Evolutionary conservation across 2,888 invertebrate genomes (phyloP).

Genomic region (Limnephilus marmoratus): DNA sequence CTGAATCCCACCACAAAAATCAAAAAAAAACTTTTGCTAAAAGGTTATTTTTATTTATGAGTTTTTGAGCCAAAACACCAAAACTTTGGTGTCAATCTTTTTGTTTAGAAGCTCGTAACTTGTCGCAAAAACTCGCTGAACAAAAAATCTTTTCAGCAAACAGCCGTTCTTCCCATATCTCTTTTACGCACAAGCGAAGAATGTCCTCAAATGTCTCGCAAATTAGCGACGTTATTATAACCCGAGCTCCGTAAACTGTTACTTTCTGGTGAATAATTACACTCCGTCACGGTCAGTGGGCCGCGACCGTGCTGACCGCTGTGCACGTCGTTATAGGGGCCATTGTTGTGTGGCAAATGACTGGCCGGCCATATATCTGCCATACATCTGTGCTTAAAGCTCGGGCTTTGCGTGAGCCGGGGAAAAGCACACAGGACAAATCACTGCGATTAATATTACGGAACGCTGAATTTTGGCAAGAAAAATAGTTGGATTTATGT

Average conservation of each 20-base stretch:
- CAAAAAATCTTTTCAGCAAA: background rate
- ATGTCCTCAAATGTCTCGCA: background rate
- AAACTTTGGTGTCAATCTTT: background rate
- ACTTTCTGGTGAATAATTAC: conserved; percentile 29
- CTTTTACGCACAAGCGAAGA: background rate
- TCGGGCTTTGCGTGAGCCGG: conserved; percentile 18
- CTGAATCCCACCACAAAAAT: background rate
- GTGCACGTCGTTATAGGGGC: conserved; percentile 16
- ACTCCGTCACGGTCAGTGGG: background rate
- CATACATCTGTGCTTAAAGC: conserved; percentile 21
- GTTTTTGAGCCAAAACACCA: background rate
- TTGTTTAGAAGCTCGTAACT: background rate
- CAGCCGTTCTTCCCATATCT: background rate
- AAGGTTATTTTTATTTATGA: background rate
- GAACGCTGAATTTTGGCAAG: conserved; percentile 3
- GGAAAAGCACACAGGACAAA: conserved; percentile 19
- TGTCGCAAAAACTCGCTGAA: background rate
- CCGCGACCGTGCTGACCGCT: conserved; percentile 24
- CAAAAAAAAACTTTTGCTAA: background rate
- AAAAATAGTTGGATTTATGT: conserved; percentile 2
- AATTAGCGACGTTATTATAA: conserved; percentile 5
- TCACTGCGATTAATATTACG: conserved; percentile 12
- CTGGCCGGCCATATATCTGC: conserved; percentile 13
- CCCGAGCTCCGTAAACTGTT: conserved; percentile 19
- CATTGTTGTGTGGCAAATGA: conserved; percentile 10